Evolutionary conservation across 2,888 invertebrate genomes (phyloP), one percentile per base, ranked within the genome.

Genomic region (Herminia tarsipennalis): DNA sequence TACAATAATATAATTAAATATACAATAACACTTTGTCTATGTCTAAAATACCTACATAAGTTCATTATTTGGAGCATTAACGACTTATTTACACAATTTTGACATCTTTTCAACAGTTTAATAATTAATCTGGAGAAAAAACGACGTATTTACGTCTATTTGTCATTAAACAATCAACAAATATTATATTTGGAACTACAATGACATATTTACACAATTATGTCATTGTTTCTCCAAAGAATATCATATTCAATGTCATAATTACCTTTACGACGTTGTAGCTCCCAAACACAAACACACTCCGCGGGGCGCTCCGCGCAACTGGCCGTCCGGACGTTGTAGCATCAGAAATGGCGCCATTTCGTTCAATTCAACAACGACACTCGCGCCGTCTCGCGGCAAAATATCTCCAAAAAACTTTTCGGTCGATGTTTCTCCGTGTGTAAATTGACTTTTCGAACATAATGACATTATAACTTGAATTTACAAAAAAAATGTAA

Each of bases 331-430:
- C 30, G 10, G 22, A 39, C 37, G 37, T 27, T 37, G 37, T 37
- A 37, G 37, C 37, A 37, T 12, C 37, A 37, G 37, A 37, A 37
- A 37, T 35, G 35, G 35, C 35, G 35, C 35, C 21, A 35, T 35
- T 35, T 35, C 35, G 35, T 35, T 35, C 35, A 35, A 35, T 22
- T 35, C 35, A 35, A 35, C 35, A 35, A 35, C 20, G 35, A 35
- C 35, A 35, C 35, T 35, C 35, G 35, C 35, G 35, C 35, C 35
- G 20, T 35, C 35, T 35, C 10, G 22, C 35, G 22, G 35, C 22
- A 35, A 35, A n/a, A n/a, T n/a, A 35, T 22, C 35, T 22, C 35
- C 35, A 35, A 35, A 35, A 35, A 22, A 35, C 35, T 21, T 18
- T 35, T 35, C 22, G 35, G 35, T 35, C 35, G 35, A 35, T 35